Conservation (phyloP, 92 coral and sea anemone species). For the Parazoanthus atlanticus region DNA sequence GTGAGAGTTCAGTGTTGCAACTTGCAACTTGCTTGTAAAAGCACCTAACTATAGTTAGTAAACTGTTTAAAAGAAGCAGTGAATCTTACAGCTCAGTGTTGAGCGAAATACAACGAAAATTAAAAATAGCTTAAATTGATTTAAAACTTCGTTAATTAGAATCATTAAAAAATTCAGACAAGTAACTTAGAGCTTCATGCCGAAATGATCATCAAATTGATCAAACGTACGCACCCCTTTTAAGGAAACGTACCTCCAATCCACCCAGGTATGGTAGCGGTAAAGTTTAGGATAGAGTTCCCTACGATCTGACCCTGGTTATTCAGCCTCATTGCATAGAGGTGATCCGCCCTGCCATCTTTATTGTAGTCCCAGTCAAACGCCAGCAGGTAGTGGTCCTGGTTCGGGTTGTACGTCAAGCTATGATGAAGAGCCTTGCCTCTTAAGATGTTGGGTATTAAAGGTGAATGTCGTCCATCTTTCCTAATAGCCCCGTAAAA, state of each 20-base stretch:
- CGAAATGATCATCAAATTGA: not conserved
- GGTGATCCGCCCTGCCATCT: conserved; percentile 75
- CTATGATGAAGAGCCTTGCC: conserved; percentile 88
- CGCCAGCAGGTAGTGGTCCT: conserved; percentile 83
- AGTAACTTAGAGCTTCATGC: not conserved
- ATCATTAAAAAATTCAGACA: no score
- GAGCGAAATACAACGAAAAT: no score
- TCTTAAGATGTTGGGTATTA: conserved; percentile 68
- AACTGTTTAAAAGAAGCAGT: no score
- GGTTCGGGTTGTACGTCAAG: conserved; percentile 74
- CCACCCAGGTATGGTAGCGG: conserved; percentile 72
- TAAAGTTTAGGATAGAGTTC: conserved; percentile 63
- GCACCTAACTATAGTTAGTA: no score
- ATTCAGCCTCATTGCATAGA: conserved; percentile 75
- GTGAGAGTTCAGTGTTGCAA: no score
- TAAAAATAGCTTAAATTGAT: no score
- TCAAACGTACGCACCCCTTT: not conserved
- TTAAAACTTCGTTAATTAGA: no score
- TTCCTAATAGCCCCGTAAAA: conserved; percentile 74
- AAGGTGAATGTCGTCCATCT: conserved; percentile 51
- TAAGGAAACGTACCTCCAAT: conserved; percentile 55
- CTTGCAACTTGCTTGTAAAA: no score
- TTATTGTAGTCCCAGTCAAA: conserved; percentile 84
- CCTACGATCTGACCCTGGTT: conserved; percentile 67
- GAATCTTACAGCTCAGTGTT: no score